These are phyloP conservation scores for Hormiphora californensis DNA, from an alignment of 37 sponge, comb jelly and placozoan genomes.

Conservation along the genomic window DNA sequence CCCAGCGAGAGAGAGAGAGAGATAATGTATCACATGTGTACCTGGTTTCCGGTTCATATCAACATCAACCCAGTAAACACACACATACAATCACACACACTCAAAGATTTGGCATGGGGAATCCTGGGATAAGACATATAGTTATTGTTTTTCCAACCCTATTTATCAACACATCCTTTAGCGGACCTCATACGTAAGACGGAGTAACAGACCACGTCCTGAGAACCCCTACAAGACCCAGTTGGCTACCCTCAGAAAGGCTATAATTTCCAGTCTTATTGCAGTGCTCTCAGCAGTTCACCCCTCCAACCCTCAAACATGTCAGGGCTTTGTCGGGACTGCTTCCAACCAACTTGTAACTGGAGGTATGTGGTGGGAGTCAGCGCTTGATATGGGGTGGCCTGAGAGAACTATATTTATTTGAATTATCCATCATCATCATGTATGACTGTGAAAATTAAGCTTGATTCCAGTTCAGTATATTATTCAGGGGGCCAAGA, in stretches of 20 bases:
- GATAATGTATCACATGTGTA: no score
- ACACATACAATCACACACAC: no score
- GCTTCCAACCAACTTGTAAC: conserved; percentile 29
- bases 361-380: neutral
- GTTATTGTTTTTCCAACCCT: no score
- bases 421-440: neutral
- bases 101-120: no score
- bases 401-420: no score
- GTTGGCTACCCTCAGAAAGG: neutral
- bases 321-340: conserved; percentile 32
- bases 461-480: neutral
- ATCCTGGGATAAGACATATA: no score
- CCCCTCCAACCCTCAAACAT: neutral
- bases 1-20: no score
- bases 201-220: neutral
- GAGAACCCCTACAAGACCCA: conserved; percentile 13
- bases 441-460: no score
- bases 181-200: conserved; percentile 7
- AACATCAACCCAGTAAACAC: no score
- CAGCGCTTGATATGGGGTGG: neutral
- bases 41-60: no score
- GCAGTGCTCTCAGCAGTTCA: conserved; percentile 21
- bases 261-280: conserved; percentile 43
- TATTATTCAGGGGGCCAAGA: conserved; percentile 19
- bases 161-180: no score